Percentiles rank a stretch among this genome's conserved stretches.
Evolutionary conservation across 2,113 vertebrate species (phyloP).

Genomic region (Notechis scutatus): DNA sequence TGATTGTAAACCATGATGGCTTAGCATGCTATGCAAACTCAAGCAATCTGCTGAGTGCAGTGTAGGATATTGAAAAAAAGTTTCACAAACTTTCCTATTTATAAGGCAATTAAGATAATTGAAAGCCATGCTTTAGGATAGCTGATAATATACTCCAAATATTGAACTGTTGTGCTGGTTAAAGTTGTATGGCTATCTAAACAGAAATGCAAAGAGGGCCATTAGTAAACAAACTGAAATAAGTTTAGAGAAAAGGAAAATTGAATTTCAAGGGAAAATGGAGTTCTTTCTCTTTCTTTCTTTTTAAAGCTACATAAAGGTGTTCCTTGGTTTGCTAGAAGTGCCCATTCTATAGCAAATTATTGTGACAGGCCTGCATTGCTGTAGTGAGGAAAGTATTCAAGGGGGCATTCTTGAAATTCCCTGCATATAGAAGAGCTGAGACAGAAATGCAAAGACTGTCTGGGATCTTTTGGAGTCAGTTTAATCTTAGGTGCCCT

Average conservation of each 20-base stretch:
- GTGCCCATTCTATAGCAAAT: not conserved
- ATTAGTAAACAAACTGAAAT: not conserved
- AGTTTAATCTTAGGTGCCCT: constrained; percentile 9
- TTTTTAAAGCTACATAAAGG: not conserved
- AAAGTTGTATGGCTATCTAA: not conserved
- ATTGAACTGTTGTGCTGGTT: not conserved
- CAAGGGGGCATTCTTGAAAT: constrained; percentile 2
- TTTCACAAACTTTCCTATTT: not conserved
- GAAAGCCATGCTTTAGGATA: not conserved
- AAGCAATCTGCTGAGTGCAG: not conserved
- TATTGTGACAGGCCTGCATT: not conserved
- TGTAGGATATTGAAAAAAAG: not conserved
- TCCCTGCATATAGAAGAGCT: not conserved
- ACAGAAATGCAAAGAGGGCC: not conserved
- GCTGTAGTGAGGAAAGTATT: not conserved
- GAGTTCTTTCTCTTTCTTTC: not conserved
- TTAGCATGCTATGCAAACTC: not conserved
- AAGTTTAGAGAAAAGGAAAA: not conserved
- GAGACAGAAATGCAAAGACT: not conserved
- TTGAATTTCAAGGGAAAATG: constrained; percentile 21
- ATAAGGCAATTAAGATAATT: not conserved
- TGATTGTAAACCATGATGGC: not conserved
- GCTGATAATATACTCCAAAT: not conserved
- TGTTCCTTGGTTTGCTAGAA: not conserved
- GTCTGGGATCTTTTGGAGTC: not conserved